phyloP scores from a whole-genome alignment of 2,797 vertebrate genomes.

The Sebastes flavidus region DNA sequence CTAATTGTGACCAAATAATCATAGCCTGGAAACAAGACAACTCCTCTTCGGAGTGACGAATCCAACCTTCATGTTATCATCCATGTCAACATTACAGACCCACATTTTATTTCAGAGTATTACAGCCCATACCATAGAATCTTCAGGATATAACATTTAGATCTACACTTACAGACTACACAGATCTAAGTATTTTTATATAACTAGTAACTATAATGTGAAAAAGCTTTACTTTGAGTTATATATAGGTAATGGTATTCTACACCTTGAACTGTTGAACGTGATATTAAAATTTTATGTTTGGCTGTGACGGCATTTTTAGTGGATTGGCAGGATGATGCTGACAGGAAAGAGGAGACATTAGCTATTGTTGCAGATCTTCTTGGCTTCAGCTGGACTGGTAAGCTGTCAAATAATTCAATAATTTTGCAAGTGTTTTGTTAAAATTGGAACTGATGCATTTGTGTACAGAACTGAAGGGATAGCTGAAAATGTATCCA shows the following conservation, averaged over 20 bases:
- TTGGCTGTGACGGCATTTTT: slow-evolving; percentile 60
- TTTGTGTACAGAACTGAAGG: neutral
- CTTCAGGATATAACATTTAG: slow-evolving; percentile 3
- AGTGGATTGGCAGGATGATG: slow-evolving; percentile 91
- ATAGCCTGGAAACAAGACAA: slow-evolving; percentile 15
- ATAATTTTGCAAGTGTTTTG: neutral
- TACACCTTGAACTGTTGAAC: neutral
- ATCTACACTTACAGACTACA: neutral
- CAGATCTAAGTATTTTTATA: neutral
- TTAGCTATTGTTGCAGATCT: slow-evolving; percentile 95
- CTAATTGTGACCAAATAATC: slow-evolving; percentile 26
- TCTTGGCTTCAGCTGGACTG: slow-evolving; percentile 99
- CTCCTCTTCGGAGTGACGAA: slow-evolving; percentile 2
- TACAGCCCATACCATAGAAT: slow-evolving; percentile 53
- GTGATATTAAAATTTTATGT: slow-evolving; percentile 40
- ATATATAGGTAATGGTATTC: neutral
- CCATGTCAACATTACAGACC: slow-evolving; percentile 51
- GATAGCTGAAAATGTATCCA: neutral
- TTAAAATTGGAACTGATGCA: neutral
- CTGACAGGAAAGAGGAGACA: slow-evolving; percentile 92
- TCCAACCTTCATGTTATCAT: slow-evolving; percentile 49
- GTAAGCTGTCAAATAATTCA: slow-evolving; percentile 74
- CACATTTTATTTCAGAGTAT: slow-evolving; percentile 45
- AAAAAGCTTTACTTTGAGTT: neutral
- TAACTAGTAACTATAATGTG: slow-evolving; percentile 3